Conservation (phyloP, 2,888 invertebrate genomes). For the Anarsia innoxiella region DNA sequence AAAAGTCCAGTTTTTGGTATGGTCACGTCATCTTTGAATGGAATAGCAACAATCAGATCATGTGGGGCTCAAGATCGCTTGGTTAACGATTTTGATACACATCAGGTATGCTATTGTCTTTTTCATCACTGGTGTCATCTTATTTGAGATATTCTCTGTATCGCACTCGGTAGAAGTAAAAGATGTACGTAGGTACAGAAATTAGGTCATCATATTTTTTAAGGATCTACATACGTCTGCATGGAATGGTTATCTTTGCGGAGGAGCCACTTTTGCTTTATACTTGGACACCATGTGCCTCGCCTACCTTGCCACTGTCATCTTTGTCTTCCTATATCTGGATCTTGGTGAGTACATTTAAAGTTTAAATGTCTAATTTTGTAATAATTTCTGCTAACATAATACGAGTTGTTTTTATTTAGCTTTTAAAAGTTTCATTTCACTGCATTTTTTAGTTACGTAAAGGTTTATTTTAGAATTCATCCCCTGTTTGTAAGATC, state of each 20-base stretch:
- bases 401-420: no score
- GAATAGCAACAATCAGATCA: conserved; percentile 84
- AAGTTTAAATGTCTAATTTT: no score
- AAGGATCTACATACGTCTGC: conserved; percentile 79
- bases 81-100: conserved; percentile 74
- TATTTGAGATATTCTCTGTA: no score
- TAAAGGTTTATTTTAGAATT: no score
- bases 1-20: conserved; percentile 88
- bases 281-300: conserved; percentile 79
- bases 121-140: no score
- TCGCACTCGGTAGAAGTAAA: no score
- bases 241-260: conserved; percentile 79
- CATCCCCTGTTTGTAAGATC: no score
- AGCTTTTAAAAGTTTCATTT: no score
- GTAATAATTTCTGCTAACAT: no score
- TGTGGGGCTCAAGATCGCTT: conserved; percentile 79
- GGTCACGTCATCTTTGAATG: conserved; percentile 82
- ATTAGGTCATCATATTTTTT: conserved; percentile 23
- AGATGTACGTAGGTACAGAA: no score
- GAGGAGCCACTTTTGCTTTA: conserved; percentile 79
- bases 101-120: conserved; percentile 68
- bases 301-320: conserved; percentile 77
- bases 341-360: conserved; percentile 58
- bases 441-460: no score
- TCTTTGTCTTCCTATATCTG: conserved; percentile 77